Conservation (phyloP, 2,888 invertebrate genomes). For the Dorcus parallelipipedus region DNA sequence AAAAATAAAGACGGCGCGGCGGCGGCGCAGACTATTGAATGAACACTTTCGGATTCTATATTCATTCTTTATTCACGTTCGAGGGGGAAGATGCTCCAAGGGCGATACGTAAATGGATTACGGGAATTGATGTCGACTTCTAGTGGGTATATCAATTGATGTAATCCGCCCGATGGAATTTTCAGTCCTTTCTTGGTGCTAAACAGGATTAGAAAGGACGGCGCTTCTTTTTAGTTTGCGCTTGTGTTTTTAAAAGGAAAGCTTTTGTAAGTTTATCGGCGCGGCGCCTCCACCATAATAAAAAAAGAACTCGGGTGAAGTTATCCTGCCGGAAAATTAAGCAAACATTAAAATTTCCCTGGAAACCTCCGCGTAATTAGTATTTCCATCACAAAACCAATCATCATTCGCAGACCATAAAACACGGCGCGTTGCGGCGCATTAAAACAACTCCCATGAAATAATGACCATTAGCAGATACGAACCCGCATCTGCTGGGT, state of each 20-base stretch:
- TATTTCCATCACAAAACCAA: conserved; percentile 22
- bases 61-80: conserved; percentile 8
- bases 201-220: too few relatives aligned
- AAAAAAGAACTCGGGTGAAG: too few relatives aligned
- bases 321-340: too few relatives aligned
- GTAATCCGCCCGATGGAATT: too few relatives aligned
- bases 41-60: conserved; percentile 3
- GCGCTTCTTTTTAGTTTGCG: too few relatives aligned
- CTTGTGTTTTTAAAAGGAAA: too few relatives aligned
- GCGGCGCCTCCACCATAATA: too few relatives aligned
- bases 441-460: conserved; percentile 31
- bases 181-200: too few relatives aligned
- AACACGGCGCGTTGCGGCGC: conserved; percentile 22
- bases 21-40: conserved; percentile 8
- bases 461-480: conserved; percentile 31
- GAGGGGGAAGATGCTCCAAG: neutral
- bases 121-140: neutral
- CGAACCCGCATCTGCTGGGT: conserved; percentile 29
- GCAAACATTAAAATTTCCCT: too few relatives aligned
- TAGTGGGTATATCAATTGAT: too few relatives aligned
- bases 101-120: conserved; percentile 1
- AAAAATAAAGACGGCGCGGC: neutral
- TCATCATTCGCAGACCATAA: conserved; percentile 30
- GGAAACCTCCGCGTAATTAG: neutral
- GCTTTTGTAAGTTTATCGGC: too few relatives aligned